Evolutionary conservation across 2,888 invertebrate genomes (phyloP).

Genomic region (Troides aeacus): DNA sequence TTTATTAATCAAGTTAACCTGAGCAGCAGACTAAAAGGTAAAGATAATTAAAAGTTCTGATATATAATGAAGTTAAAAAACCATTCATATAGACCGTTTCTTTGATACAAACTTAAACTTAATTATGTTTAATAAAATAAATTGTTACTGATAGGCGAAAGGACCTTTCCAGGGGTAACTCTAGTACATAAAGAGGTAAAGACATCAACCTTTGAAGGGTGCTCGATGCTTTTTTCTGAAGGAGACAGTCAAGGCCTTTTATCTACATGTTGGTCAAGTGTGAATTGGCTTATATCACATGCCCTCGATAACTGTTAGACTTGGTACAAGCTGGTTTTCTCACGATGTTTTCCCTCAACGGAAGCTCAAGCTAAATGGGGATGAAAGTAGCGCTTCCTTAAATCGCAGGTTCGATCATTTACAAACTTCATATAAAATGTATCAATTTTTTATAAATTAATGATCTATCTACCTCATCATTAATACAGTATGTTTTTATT

Average conservation of each 20-base stretch:
- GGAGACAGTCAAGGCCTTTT: no score
- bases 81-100: conserved; percentile 31
- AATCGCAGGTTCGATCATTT: no score
- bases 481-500: neutral
- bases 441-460: no score
- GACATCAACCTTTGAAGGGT: conserved; percentile 12
- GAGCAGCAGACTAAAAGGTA: conserved; percentile 12
- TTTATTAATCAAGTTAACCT: conserved; percentile 14
- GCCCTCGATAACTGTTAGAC: no score
- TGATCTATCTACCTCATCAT: neutral
- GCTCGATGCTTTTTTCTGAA: neutral
- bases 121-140: conserved; percentile 34
- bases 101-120: conserved; percentile 43
- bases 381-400: no score
- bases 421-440: no score
- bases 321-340: no score
- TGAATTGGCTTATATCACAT: no score
- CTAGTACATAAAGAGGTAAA: conserved; percentile 29
- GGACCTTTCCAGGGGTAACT: conserved; percentile 46
- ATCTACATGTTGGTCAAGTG: no score
- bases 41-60: conserved; percentile 16
- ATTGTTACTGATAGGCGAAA: conserved; percentile 48
- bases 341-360: no score
- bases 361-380: no score
- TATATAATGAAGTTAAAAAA: conserved; percentile 8